Conservation (phyloP, 2,888 invertebrate species). For the Euclidia mi region DNA sequence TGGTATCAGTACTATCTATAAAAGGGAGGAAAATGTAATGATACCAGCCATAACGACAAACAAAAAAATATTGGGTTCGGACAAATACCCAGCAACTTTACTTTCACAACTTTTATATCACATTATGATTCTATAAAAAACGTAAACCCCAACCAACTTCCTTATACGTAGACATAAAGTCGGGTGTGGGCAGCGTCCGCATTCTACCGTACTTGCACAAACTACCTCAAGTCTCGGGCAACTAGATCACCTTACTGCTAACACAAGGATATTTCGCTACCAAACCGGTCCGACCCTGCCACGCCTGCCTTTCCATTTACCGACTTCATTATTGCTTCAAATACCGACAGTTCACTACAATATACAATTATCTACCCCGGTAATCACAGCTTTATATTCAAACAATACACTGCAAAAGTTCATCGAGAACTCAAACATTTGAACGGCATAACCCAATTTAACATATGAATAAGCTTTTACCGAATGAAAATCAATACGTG, state of each 20-base stretch:
- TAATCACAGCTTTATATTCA: conserved; percentile 50
- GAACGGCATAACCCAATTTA: conserved; percentile 48
- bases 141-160: conserved; percentile 68
- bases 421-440: conserved; percentile 50
- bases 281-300: conserved; percentile 77
- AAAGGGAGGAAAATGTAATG: no score
- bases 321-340: conserved; percentile 69
- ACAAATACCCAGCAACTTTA: background rate
- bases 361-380: conserved; percentile 51
- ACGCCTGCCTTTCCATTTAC: conserved; percentile 87
- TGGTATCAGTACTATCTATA: no score
- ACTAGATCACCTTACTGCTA: conserved; percentile 86
- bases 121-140: conserved; percentile 42
- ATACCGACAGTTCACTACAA: conserved; percentile 58
- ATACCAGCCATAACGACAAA: background rate
- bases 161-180: conserved; percentile 70
- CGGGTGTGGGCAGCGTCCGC: conserved; percentile 85
- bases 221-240: conserved; percentile 63
- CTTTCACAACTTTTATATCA: conserved; percentile 14
- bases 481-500: conserved; percentile 43
- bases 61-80: background rate
- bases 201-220: conserved; percentile 77
- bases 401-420: conserved; percentile 41
- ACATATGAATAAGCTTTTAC: conserved; percentile 41
- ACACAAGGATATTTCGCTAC: conserved; percentile 82